A percentile compares a stretch with the other conserved stretches of the same genome.
These are phyloP conservation scores for Schizopygopsis pylzovi DNA, from an alignment of 2,797 vertebrate genomes.

Conservation along the genomic window DNA sequence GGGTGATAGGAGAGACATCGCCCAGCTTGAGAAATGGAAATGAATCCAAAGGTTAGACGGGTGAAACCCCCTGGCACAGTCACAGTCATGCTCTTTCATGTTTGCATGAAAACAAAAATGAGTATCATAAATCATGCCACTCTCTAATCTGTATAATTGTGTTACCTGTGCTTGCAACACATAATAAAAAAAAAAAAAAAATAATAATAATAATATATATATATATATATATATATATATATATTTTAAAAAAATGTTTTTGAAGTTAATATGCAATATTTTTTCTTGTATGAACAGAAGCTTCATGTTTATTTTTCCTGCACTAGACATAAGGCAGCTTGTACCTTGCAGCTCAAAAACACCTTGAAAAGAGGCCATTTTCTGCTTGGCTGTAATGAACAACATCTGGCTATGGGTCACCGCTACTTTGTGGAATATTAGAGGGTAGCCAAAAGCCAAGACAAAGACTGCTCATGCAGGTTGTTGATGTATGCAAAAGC, in stretches of 20 bases:
- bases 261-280: conserved; percentile 30
- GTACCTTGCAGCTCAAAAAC: conserved; percentile 10
- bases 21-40: conserved; percentile 64
- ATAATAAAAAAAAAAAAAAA: too few relatives aligned
- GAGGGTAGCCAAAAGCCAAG: conserved; percentile 30
- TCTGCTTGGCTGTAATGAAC: conserved; percentile 31
- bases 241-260: too few relatives aligned
- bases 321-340: conserved; percentile 15
- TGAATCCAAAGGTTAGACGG: conserved; percentile 75
- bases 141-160: conserved; percentile 14
- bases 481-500: neutral
- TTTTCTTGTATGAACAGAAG: conserved; percentile 23
- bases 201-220: too few relatives aligned
- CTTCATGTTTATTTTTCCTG: neutral
- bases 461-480: neutral
- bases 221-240: too few relatives aligned
- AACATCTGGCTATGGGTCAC: conserved; percentile 47
- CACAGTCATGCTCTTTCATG: conserved; percentile 15
- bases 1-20: conserved; percentile 66
- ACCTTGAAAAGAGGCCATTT: conserved; percentile 13
- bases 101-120: conserved; percentile 31
- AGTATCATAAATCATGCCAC: conserved; percentile 19
- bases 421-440: conserved; percentile 16
- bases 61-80: conserved; percentile 30
- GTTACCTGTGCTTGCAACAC: neutral